A percentile compares a stretch with the other conserved stretches of the same genome.
phyloP scores from a whole-genome alignment of 2,113 vertebrate genomes.

The Salvator merianae region DNA sequence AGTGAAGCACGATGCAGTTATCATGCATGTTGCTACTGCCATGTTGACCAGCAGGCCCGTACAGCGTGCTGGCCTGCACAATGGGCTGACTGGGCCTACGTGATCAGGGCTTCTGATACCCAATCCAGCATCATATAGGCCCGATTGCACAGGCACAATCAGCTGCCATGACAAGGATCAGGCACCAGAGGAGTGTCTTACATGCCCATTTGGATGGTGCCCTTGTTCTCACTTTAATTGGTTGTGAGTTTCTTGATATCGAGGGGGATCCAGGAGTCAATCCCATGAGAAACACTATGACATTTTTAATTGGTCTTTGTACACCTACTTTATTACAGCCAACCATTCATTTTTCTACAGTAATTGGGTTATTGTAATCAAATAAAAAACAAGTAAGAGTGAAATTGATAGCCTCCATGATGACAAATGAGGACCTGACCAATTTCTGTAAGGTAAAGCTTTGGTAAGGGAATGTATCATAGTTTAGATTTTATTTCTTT shows the following conservation, averaged over 20 bases:
- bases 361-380: constrained; percentile 13
- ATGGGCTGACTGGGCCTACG: too few relatives aligned
- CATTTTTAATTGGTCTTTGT: background rate
- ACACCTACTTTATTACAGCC: background rate
- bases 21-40: too few relatives aligned
- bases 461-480: constrained; percentile 16
- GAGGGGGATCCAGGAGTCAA: background rate
- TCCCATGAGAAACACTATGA: background rate
- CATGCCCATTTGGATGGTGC: too few relatives aligned
- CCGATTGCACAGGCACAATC: too few relatives aligned
- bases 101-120: too few relatives aligned
- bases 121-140: too few relatives aligned
- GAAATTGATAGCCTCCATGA: constrained; percentile 8
- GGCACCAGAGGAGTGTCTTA: too few relatives aligned
- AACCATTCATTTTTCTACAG: background rate
- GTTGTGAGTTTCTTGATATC: background rate
- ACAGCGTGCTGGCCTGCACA: too few relatives aligned
- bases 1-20: too few relatives aligned
- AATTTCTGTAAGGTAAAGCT: constrained; percentile 5
- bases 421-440: constrained; percentile 12
- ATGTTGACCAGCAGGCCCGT: too few relatives aligned
- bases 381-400: background rate
- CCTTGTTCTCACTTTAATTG: background rate
- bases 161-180: too few relatives aligned
- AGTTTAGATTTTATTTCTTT: constrained; percentile 2